Base-by-base conservation (phyloP, 2,888 invertebrate genomes). In the Euplexia lucipara region DNA sequence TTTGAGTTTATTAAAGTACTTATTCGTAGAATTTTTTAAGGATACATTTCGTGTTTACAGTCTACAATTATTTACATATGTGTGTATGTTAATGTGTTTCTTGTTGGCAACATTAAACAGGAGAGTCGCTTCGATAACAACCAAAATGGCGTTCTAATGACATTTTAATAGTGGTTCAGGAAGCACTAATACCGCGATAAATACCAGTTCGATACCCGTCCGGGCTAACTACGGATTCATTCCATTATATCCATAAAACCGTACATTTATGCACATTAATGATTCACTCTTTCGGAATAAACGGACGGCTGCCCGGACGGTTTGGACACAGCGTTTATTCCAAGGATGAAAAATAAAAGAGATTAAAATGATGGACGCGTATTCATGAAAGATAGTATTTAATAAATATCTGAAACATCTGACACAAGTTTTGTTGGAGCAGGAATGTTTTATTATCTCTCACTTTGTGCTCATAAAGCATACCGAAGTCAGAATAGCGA, bases 91-190 rank as follows among this genome's bases (percentile, higher is more conserved):
- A 81, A 81, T 77, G 73, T 75, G 49, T 70, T 80, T 79, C 79
- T 81, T 81, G 73, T 67, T 59, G 66, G 70, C 45, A 75, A 65
- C 81, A 82, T 83, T 79, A 82, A 74, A 75, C 69, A 75, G 53
- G 65, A 68, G 65, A 61, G 51, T 47, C 34, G 63, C 60, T 61
- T 65, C 78, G 89, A 89, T 91, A 90, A 84, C 85, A 73, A 69
- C 78, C 79, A 72, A 86, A 88, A 88, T 86, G 87, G 85, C 70
- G 75, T 66, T 70, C 80, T 90, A 91, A 91, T 86, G 90, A 84
- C 84, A 83, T 86, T 91, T 91, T 90, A 88, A 91, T 90, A 89
- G 88, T 84, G 82, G 75, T 78, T 74, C 73, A 83, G 79, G 85
- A 84, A 85, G 77, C 81, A 81, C 81, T 84, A 85, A 81, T 67